phyloP scores from a whole-genome alignment of 2,797 vertebrate genomes.

The Cuniculus paca region DNA sequence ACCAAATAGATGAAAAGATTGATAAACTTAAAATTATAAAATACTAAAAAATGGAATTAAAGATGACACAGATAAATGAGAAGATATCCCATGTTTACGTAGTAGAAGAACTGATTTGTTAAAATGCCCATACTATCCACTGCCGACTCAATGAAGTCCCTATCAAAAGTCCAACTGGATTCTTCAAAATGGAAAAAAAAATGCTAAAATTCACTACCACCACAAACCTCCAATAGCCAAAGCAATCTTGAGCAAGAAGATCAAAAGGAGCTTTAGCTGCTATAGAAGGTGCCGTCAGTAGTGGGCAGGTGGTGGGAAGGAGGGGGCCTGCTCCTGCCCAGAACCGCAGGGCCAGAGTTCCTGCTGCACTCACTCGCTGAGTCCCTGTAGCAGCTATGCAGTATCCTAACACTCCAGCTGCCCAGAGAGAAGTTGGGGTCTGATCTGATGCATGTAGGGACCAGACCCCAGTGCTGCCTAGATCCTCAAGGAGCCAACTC shows the following conservation, averaged over 20 bases:
- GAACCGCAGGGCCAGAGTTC: too few relatives aligned
- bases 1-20: background rate
- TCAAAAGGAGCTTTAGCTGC: too few relatives aligned
- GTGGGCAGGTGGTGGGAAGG: too few relatives aligned
- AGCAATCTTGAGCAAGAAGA: background rate
- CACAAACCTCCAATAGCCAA: background rate
- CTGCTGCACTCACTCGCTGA: too few relatives aligned
- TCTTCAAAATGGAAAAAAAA: background rate
- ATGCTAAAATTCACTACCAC: background rate
- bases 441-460: too few relatives aligned
- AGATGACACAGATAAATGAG: background rate
- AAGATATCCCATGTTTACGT: background rate
- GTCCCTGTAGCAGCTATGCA: too few relatives aligned
- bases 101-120: background rate
- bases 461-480: too few relatives aligned
- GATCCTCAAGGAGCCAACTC: too few relatives aligned
- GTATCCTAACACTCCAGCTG: too few relatives aligned
- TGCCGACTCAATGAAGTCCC: background rate
- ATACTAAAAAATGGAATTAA: background rate
- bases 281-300: too few relatives aligned
- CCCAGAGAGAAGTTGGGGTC: too few relatives aligned
- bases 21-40: background rate
- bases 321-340: too few relatives aligned
- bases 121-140: background rate
- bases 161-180: background rate